Evolutionary conservation across 2,797 vertebrate species (phyloP).

Genomic region (Sebastiscus albofasciatus): DNA sequence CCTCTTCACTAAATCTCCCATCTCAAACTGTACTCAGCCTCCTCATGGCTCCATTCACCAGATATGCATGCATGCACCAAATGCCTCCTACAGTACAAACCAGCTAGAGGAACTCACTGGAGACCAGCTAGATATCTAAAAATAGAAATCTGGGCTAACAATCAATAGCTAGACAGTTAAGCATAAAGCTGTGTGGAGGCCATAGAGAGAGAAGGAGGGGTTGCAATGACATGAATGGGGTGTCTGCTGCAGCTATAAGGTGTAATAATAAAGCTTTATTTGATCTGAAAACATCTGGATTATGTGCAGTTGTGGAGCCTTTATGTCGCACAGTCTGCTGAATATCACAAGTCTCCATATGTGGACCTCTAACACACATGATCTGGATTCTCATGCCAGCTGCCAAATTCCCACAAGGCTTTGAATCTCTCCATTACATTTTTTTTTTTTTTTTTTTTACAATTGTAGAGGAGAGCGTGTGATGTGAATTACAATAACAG

Average conservation of each 20-base stretch:
- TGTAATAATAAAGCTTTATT: constrained; percentile 47
- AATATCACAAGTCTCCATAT: constrained; percentile 25
- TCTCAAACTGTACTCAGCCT: constrained; percentile 7
- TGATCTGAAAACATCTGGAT: constrained; percentile 55
- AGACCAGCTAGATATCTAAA: constrained; percentile 62
- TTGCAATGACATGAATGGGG: constrained; percentile 35
- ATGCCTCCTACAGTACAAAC: constrained; percentile 41
- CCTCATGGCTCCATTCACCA: constrained; percentile 62
- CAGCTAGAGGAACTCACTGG: constrained; percentile 46
- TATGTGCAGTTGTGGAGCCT: constrained; percentile 57
- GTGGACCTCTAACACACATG: constrained; percentile 27
- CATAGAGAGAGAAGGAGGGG: neutral
- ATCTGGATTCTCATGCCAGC: constrained; percentile 47
- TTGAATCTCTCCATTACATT: constrained; percentile 3
- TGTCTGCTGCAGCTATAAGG: constrained; percentile 14
- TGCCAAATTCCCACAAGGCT: constrained; percentile 52
- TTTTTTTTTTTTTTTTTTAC: neutral
- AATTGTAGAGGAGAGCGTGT: constrained; percentile 49
- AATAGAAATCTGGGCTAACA: constrained; percentile 69
- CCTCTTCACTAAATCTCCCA: constrained; percentile 16
- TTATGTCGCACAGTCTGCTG: constrained; percentile 9
- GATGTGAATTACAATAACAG: constrained; percentile 76
- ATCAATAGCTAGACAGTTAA: constrained; percentile 67
- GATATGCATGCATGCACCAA: constrained; percentile 43
- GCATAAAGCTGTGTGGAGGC: constrained; percentile 35